A percentile compares a stretch with the other conserved stretches of the same genome.
phyloP scores from a whole-genome alignment of 2,888 invertebrate genomes.

The Leptinotarsa tumamoca region DNA sequence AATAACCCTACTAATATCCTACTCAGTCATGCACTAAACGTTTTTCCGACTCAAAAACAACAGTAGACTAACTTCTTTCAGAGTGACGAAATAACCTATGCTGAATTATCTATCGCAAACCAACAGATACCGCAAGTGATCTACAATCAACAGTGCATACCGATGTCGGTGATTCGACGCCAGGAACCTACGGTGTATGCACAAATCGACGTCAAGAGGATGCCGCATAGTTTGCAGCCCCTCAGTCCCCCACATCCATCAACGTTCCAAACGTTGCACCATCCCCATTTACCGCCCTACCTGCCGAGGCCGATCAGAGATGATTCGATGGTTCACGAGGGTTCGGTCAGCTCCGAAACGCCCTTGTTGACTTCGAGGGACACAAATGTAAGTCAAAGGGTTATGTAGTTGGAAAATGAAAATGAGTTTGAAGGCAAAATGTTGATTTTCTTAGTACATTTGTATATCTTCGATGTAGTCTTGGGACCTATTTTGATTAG shows the following conservation, averaged over 20 bases:
- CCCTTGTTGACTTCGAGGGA: conserved; percentile 62
- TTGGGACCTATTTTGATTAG: no score
- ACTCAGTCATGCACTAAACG: not conserved
- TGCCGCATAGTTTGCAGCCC: conserved; percentile 59
- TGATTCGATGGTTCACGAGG: conserved; percentile 59
- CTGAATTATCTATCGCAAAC: conserved; percentile 68
- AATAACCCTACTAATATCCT: not conserved
- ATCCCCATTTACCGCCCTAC: conserved; percentile 63
- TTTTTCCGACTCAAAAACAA: conserved; percentile 20
- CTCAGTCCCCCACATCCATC: conserved; percentile 64
- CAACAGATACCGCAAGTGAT: conserved; percentile 65
- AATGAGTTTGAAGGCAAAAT: no score
- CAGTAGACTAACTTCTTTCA: conserved; percentile 53
- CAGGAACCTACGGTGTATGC: conserved; percentile 71
- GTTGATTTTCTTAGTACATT: no score
- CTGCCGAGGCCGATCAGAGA: conserved; percentile 60
- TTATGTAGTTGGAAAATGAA: not conserved
- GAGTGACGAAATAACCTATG: conserved; percentile 71
- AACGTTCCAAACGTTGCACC: conserved; percentile 64
- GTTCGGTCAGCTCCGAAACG: conserved; percentile 62
- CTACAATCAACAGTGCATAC: conserved; percentile 63
- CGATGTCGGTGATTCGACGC: conserved; percentile 65
- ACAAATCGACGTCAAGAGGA: conserved; percentile 68
- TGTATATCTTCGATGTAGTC: no score
- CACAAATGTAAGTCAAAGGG: conserved; percentile 54